These are phyloP conservation scores for Megalurothrips usitatus DNA, from an alignment of 2,888 invertebrate genomes.

Conservation along the genomic window DNA sequence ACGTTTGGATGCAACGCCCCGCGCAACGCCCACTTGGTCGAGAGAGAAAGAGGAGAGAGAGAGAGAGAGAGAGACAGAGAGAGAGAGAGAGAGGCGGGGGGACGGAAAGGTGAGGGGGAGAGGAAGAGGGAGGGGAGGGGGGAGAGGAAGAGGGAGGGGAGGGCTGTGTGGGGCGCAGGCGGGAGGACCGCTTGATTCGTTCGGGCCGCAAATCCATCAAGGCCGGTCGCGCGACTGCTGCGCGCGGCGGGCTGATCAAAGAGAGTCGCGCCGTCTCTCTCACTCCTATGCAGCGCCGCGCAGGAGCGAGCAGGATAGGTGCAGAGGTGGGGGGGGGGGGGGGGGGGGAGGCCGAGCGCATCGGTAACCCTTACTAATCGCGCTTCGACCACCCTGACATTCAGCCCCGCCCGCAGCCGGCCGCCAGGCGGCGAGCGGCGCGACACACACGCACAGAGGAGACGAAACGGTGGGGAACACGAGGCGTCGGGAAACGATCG, in stretches of 20 bases:
- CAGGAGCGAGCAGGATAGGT: background rate
- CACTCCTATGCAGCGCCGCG: background rate
- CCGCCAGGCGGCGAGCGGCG: background rate
- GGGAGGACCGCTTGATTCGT: conserved; percentile 19
- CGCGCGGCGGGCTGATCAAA: conserved; percentile 12
- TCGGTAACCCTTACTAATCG: conserved; percentile 18
- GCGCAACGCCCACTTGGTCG: no score
- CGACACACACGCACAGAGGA: background rate
- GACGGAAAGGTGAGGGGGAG: background rate
- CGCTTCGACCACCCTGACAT: background rate
- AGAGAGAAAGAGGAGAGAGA: background rate
- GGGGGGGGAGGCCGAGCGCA: background rate
- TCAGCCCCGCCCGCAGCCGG: no score
- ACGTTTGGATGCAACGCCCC: no score
- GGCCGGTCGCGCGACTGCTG: background rate
- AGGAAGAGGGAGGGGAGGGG: background rate
- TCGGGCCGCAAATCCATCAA: conserved; percentile 24
- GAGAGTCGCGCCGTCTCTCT: conserved; percentile 6
- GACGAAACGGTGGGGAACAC: background rate
- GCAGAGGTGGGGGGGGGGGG: background rate
- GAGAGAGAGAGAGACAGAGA: background rate
- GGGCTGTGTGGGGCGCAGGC: background rate
- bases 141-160: background rate
- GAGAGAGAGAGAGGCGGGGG: background rate
- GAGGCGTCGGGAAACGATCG: background rate